These are phyloP conservation scores for Ephestia elutella DNA, from an alignment of 1,140 invertebrate species.

Conservation along the genomic window DNA sequence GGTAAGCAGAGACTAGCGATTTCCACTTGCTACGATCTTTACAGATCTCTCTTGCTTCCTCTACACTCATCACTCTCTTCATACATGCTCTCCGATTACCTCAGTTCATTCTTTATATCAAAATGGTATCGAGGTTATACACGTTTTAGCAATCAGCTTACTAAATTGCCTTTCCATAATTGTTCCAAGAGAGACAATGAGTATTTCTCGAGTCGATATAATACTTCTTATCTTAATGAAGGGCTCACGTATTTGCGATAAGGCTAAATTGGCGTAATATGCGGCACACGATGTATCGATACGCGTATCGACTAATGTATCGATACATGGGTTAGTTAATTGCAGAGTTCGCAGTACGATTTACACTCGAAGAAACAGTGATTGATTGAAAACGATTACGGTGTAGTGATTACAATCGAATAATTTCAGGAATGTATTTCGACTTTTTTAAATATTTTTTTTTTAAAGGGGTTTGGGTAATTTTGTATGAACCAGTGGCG, in stretches of 20 bases:
- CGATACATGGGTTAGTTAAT: constrained; percentile 28
- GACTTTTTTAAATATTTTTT: no score
- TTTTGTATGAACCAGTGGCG: no score
- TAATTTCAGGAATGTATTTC: not conserved
- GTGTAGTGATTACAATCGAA: not conserved
- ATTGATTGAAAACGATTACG: not conserved
- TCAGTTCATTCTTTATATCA: no score
- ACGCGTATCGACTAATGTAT: constrained; percentile 12
- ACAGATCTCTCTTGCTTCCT: no score
- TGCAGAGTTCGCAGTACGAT: constrained; percentile 22
- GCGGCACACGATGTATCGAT: constrained; percentile 15
- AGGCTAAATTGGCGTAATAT: constrained; percentile 32
- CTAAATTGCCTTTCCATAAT: not conserved
- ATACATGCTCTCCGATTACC: no score
- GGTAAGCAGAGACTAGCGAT: no score
- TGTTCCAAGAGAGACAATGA: not conserved
- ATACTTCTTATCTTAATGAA: constrained; percentile 18
- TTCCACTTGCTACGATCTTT: no score
- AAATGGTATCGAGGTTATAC: not conserved
- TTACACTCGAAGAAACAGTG: not conserved
- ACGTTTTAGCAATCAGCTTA: not conserved
- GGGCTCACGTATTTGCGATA: constrained; percentile 28
- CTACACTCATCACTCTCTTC: no score
- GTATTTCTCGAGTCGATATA: not conserved
- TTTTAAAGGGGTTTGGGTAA: no score